phyloP scores from a whole-genome alignment of 2,888 invertebrate species.

The Subacronicta megacephala region DNA sequence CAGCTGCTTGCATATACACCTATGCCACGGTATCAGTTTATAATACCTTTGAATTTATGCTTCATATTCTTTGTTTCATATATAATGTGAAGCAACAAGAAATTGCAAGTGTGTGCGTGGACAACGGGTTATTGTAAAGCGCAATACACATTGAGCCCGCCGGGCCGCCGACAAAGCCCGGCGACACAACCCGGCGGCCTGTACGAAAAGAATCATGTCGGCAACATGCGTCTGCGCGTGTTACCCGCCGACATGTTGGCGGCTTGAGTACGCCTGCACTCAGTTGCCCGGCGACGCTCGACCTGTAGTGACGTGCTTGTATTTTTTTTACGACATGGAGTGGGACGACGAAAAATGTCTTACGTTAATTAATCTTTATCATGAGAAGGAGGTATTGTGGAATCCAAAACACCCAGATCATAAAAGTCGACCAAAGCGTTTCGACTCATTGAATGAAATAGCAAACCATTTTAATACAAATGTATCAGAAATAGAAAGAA shows the following conservation, averaged over 20 bases:
- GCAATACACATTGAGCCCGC: constrained; percentile 27
- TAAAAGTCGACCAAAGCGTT: neutral
- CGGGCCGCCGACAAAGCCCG: constrained; percentile 34
- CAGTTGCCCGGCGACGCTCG: constrained; percentile 38
- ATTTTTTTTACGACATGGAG: neutral
- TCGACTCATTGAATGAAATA: neutral
- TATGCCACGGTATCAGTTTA: no score
- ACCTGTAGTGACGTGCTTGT: constrained; percentile 30
- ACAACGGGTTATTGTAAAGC: no score
- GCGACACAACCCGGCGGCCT: constrained; percentile 33
- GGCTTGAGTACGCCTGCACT: constrained; percentile 39
- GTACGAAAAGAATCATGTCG: constrained; percentile 39
- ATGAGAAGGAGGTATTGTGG: neutral
- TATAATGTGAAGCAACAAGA: no score
- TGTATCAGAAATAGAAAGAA: neutral
- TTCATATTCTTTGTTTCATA: no score
- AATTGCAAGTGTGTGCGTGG: no score
- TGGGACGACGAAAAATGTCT: neutral
- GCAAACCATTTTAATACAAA: neutral
- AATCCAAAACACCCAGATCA: neutral
- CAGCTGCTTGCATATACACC: no score
- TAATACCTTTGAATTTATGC: no score
- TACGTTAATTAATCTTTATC: neutral
- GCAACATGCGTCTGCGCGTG: constrained; percentile 45
- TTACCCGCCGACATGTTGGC: constrained; percentile 33